phyloP scores from a whole-genome alignment of 2,888 invertebrate species.

The Tetranychus piercei region DNA sequence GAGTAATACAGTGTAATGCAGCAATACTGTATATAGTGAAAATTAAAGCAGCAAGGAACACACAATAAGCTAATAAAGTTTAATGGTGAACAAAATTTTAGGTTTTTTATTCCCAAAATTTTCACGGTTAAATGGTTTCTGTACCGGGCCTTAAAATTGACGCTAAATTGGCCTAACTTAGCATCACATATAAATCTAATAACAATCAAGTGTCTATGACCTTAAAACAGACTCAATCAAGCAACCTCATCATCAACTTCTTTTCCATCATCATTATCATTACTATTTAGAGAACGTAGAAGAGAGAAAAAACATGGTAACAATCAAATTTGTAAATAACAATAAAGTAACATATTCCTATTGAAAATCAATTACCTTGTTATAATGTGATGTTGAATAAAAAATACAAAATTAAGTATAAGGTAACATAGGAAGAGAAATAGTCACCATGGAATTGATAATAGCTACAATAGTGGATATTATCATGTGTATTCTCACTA shows the following conservation, averaged over 20 bases:
- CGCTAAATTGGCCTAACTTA: not conserved
- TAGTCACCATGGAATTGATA: too few relatives aligned
- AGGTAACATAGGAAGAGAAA: too few relatives aligned
- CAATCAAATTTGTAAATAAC: not conserved
- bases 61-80: not conserved
- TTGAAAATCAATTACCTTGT: not conserved
- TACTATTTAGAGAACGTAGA: not conserved
- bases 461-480: too few relatives aligned
- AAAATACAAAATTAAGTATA: not conserved
- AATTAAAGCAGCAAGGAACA: conserved; percentile 1
- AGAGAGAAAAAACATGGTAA: not conserved
- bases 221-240: not conserved
- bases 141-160: not conserved
- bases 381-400: not conserved
- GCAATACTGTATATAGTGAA: not conserved
- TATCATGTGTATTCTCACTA: too few relatives aligned
- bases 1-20: not conserved
- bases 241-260: not conserved
- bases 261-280: not conserved
- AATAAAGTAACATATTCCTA: not conserved
- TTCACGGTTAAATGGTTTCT: not conserved
- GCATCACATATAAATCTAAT: not conserved
- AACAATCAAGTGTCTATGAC: conserved; percentile 1
- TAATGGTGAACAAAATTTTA: too few relatives aligned
- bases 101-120: not conserved